Percentiles rank a stretch among this genome's conserved stretches.
Conservation (phyloP, 35 echinoderm and acorn worm species). For the Patiria miniata region DNA sequence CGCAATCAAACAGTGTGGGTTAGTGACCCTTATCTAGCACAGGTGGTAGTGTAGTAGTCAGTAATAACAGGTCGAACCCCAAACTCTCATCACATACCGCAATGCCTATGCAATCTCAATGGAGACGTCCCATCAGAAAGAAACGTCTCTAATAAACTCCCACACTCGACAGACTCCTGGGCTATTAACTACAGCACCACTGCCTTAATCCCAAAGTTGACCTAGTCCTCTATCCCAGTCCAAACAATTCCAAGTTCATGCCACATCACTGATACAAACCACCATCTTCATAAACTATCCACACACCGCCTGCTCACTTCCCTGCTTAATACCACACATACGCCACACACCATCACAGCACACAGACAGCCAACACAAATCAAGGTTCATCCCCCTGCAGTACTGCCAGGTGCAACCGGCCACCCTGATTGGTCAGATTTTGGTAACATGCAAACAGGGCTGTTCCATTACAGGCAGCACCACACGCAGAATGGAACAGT, state of each 20-base stretch:
- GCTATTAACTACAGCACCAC: no score
- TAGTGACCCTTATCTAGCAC: no score
- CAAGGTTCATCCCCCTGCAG: neutral
- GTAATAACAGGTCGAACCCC: no score
- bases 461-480: neutral
- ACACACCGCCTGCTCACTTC: neutral
- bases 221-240: neutral
- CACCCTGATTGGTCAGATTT: neutral
- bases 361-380: neutral
- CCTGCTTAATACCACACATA: neutral
- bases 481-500: neutral
- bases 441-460: slow-evolving; percentile 13
- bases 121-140: no score
- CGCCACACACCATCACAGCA: neutral
- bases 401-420: neutral
- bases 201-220: slow-evolving; percentile 23
- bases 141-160: neutral
- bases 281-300: slow-evolving; percentile 26
- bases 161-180: neutral
- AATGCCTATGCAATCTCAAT: no score
- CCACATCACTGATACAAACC: neutral
- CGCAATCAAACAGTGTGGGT: no score
- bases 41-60: no score
- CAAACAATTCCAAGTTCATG: slow-evolving; percentile 22
- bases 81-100: no score